Evolutionary conservation across 2,888 invertebrate genomes (phyloP), one percentile per base, ranked within the genome.

Genomic region (Furcula furcula): DNA sequence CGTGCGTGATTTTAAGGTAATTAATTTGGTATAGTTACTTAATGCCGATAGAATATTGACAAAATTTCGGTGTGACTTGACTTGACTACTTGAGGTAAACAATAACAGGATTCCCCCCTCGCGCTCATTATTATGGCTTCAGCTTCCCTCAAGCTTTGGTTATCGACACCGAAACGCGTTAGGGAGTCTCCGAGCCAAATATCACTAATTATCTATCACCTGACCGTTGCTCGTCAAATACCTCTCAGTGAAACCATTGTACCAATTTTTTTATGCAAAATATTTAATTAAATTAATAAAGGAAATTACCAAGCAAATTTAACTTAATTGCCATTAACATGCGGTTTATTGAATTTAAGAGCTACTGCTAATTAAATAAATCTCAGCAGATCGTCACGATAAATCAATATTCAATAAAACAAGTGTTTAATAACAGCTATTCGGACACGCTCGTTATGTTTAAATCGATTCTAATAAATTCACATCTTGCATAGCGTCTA

Each of bases 81-180:
- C 43, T 38, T 34, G 48, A 48, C 48, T 47, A 59, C 40, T 47
- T 47, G 36, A 31, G 41, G 59, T 61, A 65, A 67, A 60, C 64
- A 66, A 73, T 76, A 80, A 78, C 76, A 76, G 76, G 82, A 78
- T 77, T 78, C 21, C 21, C 19, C 25, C 77, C 78, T 70, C 65
- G 55, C 58, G 59, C 66, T 57, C 66, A 69, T 60, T 81, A 72
- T 64, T 83, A 77, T 64, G 86, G 86, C 74, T 86, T 86, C 86
- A 74, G 73, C 76, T 79, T 81, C 83, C 86, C 79, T 70, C 60
- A 64, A 65, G 65, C 28, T 55, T 65, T 82, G 76, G 82, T 83
- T 79, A 85, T 80, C 79, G 86, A 87, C 73, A 85, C 84, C 83
- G 67, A 55, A 50, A 37, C 47, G 49, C 50, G 48, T 25, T 46